A percentile compares a stretch with the other conserved stretches of the same genome.
Conservation (phyloP, 35 echinoderm and acorn worm species). For the Lytechinus pictus region DNA sequence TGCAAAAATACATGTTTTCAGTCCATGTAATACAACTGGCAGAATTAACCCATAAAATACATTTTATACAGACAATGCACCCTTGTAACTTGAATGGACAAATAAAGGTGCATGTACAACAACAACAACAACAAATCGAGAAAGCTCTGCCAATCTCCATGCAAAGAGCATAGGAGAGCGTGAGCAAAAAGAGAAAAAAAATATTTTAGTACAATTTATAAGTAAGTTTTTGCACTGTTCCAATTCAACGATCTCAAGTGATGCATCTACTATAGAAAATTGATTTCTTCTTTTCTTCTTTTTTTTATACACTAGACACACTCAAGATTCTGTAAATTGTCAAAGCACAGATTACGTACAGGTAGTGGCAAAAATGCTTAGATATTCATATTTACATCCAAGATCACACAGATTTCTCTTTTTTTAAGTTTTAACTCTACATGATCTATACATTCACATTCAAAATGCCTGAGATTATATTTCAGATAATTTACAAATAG, state of each 20-base stretch:
- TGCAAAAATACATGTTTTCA: conserved; percentile 41
- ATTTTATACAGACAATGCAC: conserved; percentile 1
- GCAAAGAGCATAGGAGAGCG: not conserved
- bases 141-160: not conserved
- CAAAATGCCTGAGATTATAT: conserved; percentile 45
- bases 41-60: not conserved
- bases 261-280: conserved; percentile 6
- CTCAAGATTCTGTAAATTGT: conserved; percentile 13
- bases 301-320: not conserved
- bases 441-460: conserved; percentile 29
- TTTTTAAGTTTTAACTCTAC: conserved; percentile 19
- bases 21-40: not conserved
- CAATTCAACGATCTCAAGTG: not conserved
- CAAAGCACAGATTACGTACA: conserved; percentile 7
- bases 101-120: not conserved
- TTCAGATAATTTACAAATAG: conserved; percentile 26
- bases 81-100: conserved; percentile 1
- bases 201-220: not conserved
- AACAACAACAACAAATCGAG: not conserved
- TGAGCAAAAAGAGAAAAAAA: not conserved
- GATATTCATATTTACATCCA: conserved; percentile 41
- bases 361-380: conserved; percentile 16
- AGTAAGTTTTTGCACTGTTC: not conserved
- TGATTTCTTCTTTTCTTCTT: not conserved
- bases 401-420: conserved; percentile 33